A percentile compares a stretch with the other conserved stretches of the same genome.
phyloP scores from a whole-genome alignment of 2,797 vertebrate genomes.

The Pangasius krempfi region DNA sequence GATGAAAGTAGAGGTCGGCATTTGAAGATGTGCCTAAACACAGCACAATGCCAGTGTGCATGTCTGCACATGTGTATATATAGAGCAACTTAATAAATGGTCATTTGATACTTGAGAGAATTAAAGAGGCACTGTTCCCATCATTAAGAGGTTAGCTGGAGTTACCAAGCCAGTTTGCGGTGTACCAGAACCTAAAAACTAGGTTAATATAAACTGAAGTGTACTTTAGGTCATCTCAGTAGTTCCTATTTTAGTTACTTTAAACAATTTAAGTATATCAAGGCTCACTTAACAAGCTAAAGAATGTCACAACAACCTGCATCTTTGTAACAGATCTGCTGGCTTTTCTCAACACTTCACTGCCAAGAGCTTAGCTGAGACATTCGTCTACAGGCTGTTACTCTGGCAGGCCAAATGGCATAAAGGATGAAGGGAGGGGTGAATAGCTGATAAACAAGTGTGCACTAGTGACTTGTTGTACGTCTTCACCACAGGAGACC shows the following conservation, averaged over 20 bases:
- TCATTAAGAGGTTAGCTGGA: neutral
- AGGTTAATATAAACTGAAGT: neutral
- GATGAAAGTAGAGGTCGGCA: constrained; percentile 30
- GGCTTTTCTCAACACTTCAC: constrained; percentile 14
- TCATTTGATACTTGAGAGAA: neutral
- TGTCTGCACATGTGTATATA: neutral
- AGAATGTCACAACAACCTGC: constrained; percentile 23
- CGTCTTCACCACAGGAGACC: constrained; percentile 32
- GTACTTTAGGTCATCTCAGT: neutral
- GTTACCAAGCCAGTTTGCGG: neutral
- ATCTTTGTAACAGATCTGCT: constrained; percentile 39
- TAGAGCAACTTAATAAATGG: neutral
- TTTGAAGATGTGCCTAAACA: neutral
- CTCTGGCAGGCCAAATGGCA: constrained; percentile 33
- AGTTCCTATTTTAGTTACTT: neutral
- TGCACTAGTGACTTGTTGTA: constrained; percentile 44
- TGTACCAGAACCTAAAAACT: neutral
- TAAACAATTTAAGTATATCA: neutral
- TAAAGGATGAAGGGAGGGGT: constrained; percentile 31
- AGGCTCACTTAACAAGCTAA: neutral
- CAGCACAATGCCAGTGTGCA: neutral
- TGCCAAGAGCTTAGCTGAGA: constrained; percentile 32
- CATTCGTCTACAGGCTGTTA: constrained; percentile 38
- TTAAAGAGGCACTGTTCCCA: neutral
- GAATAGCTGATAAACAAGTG: constrained; percentile 39